phyloP scores from a whole-genome alignment of 2,113 vertebrate genomes.

The Hemichromis elongatus region DNA sequence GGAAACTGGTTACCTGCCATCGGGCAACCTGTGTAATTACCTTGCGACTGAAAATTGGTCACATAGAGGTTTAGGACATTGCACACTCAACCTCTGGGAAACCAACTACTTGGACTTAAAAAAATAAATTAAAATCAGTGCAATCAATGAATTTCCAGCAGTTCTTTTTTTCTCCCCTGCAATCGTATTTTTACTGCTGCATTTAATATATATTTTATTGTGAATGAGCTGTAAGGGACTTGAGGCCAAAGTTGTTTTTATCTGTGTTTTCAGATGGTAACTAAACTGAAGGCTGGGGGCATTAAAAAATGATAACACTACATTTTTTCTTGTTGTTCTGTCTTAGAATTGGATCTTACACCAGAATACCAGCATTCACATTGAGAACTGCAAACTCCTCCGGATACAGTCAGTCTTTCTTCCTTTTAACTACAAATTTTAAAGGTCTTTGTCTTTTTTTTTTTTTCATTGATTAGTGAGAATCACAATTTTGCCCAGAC shows the following conservation, averaged over 20 bases:
- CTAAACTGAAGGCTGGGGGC: neutral
- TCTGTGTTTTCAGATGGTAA: neutral
- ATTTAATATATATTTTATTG: neutral
- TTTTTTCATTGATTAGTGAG: neutral
- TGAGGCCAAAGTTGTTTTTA: neutral
- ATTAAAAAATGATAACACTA: neutral
- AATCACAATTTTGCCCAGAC: neutral
- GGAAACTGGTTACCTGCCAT: neutral
- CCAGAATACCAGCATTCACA: constrained; percentile 83
- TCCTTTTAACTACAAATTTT: neutral
- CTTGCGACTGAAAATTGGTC: neutral
- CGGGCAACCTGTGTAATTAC: neutral
- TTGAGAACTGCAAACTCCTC: constrained; percentile 81
- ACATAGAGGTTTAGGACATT: neutral
- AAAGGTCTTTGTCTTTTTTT: neutral
- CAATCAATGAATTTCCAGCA: neutral
- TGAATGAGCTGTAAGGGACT: neutral
- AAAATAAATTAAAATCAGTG: neutral
- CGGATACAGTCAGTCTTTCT: constrained; percentile 77
- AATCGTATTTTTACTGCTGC: neutral
- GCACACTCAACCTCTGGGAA: neutral
- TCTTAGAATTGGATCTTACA: constrained; percentile 88
- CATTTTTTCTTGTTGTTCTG: constrained; percentile 15
- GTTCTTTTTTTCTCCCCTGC: neutral
- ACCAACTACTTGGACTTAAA: neutral